These are phyloP conservation scores for Pantherophis guttatus DNA, from an alignment of 2,113 vertebrate species.

Conservation along the genomic window DNA sequence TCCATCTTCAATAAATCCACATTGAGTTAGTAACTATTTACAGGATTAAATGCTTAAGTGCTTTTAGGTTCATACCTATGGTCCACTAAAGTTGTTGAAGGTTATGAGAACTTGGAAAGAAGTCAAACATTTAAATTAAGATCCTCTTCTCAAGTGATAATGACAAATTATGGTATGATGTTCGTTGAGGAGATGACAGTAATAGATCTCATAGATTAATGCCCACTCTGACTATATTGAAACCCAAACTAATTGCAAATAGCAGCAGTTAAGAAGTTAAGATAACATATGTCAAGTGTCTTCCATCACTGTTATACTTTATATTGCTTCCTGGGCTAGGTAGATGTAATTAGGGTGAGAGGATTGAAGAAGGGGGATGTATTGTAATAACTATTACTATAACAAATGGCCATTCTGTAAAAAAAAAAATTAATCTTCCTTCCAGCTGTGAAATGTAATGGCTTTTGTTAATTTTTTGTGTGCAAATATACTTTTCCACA, in stretches of 20 bases:
- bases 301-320: neutral
- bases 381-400: neutral
- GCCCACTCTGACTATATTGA: neutral
- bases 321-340: neutral
- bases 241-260: neutral
- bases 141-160: neutral
- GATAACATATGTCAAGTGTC: neutral
- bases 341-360: neutral
- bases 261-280: neutral
- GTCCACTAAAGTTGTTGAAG: slow-evolving; percentile 10
- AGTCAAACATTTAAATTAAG: slow-evolving; percentile 18
- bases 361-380: neutral
- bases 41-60: slow-evolving; percentile 29
- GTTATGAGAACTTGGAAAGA: slow-evolving; percentile 22
- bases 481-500: neutral
- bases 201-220: neutral
- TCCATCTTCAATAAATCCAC: neutral
- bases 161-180: neutral
- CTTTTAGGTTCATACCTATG: slow-evolving; percentile 28
- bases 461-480: neutral
- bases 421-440: neutral
- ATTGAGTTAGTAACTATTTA: neutral
- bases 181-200: neutral
- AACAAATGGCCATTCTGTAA: neutral
- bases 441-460: neutral